Evolutionary conservation across 2,888 invertebrate genomes (phyloP).

Genomic region (Arrhopalites spinosus): DNA sequence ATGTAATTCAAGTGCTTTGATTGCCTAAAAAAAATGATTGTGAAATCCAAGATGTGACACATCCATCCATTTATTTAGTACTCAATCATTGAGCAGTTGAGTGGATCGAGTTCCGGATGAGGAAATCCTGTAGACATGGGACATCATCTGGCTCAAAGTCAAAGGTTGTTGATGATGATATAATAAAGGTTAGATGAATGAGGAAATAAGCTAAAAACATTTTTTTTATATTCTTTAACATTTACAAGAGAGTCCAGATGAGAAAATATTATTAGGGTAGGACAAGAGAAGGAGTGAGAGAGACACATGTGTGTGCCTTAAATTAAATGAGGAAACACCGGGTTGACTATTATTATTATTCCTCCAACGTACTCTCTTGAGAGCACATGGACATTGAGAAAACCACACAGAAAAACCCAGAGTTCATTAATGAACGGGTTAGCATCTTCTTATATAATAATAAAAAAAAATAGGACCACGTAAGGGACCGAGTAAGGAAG

Average conservation of each 20-base stretch:
- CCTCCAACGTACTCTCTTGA: neutral
- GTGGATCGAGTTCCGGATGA: neutral
- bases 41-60: too few species aligned
- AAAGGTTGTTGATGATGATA: neutral
- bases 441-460: conserved; percentile 8
- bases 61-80: too few species aligned
- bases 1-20: too few species aligned
- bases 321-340: neutral
- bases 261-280: conserved; percentile 2
- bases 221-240: too few species aligned
- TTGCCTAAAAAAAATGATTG: too few species aligned
- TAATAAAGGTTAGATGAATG: too few species aligned
- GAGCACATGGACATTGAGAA: too few species aligned
- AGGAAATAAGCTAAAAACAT: too few species aligned
- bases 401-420: too few species aligned
- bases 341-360: conserved; percentile 1
- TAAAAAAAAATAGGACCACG: neutral
- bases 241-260: neutral
- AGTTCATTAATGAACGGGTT: conserved; percentile 12
- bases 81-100: neutral
- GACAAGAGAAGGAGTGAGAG: neutral
- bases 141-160: conserved; percentile 2
- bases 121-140: conserved; percentile 6
- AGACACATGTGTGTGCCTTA: neutral
- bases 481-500: neutral